Evolutionary conservation across 2,888 invertebrate genomes (phyloP).

Genomic region (Rotaria macrura): DNA sequence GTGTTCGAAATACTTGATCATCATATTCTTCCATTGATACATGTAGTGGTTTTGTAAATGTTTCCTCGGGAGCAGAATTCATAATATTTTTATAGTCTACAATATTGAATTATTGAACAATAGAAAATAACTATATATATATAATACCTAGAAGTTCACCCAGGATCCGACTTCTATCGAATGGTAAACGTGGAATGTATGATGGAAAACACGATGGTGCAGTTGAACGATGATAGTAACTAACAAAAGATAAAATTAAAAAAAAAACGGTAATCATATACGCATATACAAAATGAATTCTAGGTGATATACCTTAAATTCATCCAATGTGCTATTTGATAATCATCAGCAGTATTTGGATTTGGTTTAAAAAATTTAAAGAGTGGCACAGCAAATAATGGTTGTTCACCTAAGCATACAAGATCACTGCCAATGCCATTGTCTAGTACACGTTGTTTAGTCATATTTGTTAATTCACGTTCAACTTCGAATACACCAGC

Average conservation of each 20-base stretch:
- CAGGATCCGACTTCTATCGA: background rate
- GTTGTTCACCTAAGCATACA: slow-evolving; percentile 95
- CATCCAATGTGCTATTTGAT: slow-evolving; percentile 96
- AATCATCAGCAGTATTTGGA: slow-evolving; percentile 72
- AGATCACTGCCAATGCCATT: slow-evolving; percentile 93
- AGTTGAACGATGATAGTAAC: slow-evolving; percentile 73
- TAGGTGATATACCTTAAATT: slow-evolving; percentile 70
- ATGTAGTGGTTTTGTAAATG: background rate
- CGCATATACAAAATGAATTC: no score
- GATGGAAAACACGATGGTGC: slow-evolving; percentile 80
- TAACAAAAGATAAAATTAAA: no score
- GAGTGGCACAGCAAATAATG: slow-evolving; percentile 82
- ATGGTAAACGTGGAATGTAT: slow-evolving; percentile 74
- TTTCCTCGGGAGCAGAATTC: background rate
- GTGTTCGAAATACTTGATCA: slow-evolving; percentile 66
- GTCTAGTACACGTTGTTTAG: slow-evolving; percentile 94
- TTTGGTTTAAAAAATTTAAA: slow-evolving; percentile 27
- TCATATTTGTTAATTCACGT: slow-evolving; percentile 85
- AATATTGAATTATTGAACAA: background rate
- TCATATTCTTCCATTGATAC: slow-evolving; percentile 68
- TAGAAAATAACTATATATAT: background rate
- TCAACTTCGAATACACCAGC: slow-evolving; percentile 98
- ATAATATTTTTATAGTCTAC: background rate
- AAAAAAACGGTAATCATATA: no score
- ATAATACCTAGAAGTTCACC: background rate